Evolutionary conservation across 2,888 invertebrate species (phyloP), one percentile per base, ranked within the genome.

Genomic region (Tachina grossa): DNA sequence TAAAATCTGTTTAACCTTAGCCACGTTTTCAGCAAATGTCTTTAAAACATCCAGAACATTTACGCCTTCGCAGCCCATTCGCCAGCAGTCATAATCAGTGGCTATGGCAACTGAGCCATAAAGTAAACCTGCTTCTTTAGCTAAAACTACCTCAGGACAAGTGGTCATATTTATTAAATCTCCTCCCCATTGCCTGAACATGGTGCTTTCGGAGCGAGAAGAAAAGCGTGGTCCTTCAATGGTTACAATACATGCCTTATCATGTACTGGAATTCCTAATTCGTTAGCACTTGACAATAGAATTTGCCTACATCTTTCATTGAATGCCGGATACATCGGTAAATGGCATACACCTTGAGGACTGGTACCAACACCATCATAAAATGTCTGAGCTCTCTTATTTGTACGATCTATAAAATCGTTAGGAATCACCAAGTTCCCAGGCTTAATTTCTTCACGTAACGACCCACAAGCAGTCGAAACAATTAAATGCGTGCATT

Each of bases 61-160:
- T 11, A 98, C 93, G 39, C 90, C 90, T 83, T 94, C 95, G 47
- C 94, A 95, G 45, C 94, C 93, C 83, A 96, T 96, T 89, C 95
- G 95, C 99, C 99, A 99, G 90, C 98, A 98, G 92, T 99, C 99
- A 91, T 99, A 99, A 93, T 99, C 99, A 0, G 99, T 99, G n/a
- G 97, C 97, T 90, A 99, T 94, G 1, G 98, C 99, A 39, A 99
- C 94, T 0, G 97, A 95, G 0, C 97, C 98, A 93, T 99, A 99
- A 84, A 97, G 95, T 76, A 99, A 92, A 0, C 98, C 98, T 0
- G 97, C 96, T 93, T 99, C 99, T 92, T 98, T 98, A 0, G 99
- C 99, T 84, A 99, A 92, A 43, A 96, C 95, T 13, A 97, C 99
- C 95, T 99, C 99, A 0, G 99, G 99, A 5, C 97, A 97, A 13